Conservation (phyloP, 2,888 invertebrate genomes). For the Agriotes lineatus region DNA sequence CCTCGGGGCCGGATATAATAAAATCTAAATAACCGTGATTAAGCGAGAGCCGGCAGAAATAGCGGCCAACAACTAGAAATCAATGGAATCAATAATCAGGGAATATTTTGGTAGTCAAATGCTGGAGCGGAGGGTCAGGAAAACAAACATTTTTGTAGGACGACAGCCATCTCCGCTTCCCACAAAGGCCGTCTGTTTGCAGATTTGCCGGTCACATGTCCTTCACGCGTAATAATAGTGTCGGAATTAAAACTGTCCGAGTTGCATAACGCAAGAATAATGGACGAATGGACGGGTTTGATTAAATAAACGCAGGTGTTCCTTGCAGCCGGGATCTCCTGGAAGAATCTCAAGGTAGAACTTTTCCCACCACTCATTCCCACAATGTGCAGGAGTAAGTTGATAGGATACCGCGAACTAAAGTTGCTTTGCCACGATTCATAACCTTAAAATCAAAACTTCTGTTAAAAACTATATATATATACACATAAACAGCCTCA, state of each 20-base stretch:
- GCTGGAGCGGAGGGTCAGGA: not conserved
- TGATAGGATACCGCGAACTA: too few species aligned
- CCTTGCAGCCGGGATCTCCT: not conserved
- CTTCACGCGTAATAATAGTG: not conserved
- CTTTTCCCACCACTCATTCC: not conserved
- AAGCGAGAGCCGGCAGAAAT: slow-evolving; percentile 7
- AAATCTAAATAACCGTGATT: slow-evolving; percentile 23
- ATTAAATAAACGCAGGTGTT: slow-evolving; percentile 16
- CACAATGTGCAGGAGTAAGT: too few species aligned
- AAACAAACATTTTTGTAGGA: slow-evolving; percentile 7
- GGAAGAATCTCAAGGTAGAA: slow-evolving; percentile 7
- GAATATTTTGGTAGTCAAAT: slow-evolving; percentile 7
- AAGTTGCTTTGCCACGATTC: too few species aligned
- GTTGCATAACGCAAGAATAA: slow-evolving; percentile 9
- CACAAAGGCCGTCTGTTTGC: slow-evolving; percentile 4
- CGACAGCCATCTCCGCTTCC: not conserved
- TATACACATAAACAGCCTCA: too few species aligned
- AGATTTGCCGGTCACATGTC: slow-evolving; percentile 4
- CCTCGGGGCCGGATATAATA: slow-evolving; percentile 15
- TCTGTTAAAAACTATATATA: too few species aligned
- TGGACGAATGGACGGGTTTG: not conserved
- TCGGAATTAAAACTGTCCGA: not conserved
- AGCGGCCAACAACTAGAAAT: slow-evolving; percentile 13
- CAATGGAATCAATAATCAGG: slow-evolving; percentile 21
- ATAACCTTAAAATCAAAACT: too few species aligned